Conservation (phyloP, 2,888 invertebrate genomes). For the Orgyia antiqua region DNA sequence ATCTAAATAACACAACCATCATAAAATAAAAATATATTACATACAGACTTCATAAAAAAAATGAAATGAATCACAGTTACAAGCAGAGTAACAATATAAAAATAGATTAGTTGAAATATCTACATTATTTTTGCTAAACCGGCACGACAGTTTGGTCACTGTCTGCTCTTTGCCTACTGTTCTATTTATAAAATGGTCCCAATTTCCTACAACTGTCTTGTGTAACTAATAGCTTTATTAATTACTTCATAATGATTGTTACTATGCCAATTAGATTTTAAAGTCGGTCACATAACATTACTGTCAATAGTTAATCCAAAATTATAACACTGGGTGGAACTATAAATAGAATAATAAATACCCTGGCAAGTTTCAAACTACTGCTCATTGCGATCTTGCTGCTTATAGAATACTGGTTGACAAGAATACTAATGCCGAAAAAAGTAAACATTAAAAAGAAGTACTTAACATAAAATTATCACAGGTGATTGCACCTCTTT, state of each 20-base stretch:
- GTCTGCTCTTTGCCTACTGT: slow-evolving; percentile 33
- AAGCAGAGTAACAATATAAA: slow-evolving; percentile 33
- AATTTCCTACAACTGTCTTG: slow-evolving; percentile 43
- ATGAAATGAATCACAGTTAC: no score
- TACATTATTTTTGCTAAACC: slow-evolving; percentile 46
- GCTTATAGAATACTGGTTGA: no score
- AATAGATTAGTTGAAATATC: slow-evolving; percentile 54
- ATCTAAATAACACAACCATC: no score
- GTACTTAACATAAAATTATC: no score
- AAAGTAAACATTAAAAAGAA: slow-evolving; percentile 38
- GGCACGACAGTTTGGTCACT: slow-evolving; percentile 45
- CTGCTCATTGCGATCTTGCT: slow-evolving; percentile 11
- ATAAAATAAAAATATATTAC: no score
- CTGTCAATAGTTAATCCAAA: slow-evolving; percentile 41
- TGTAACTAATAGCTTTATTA: slow-evolving; percentile 26
- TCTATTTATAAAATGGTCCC: slow-evolving; percentile 63
- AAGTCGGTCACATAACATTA: slow-evolving; percentile 14
- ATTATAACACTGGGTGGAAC: slow-evolving; percentile 48
- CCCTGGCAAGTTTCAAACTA: slow-evolving; percentile 60
- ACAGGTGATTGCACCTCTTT: slow-evolving; percentile 30
- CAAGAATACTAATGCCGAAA: no score
- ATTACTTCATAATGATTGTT: slow-evolving; percentile 17
- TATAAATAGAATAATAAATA: slow-evolving; percentile 60
- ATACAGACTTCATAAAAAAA: no score
- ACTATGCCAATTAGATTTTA: slow-evolving; percentile 19